A percentile compares a stretch with the other conserved stretches of the same genome.
phyloP scores from a whole-genome alignment of 1,140 invertebrate genomes.

The Magallana gigas region DNA sequence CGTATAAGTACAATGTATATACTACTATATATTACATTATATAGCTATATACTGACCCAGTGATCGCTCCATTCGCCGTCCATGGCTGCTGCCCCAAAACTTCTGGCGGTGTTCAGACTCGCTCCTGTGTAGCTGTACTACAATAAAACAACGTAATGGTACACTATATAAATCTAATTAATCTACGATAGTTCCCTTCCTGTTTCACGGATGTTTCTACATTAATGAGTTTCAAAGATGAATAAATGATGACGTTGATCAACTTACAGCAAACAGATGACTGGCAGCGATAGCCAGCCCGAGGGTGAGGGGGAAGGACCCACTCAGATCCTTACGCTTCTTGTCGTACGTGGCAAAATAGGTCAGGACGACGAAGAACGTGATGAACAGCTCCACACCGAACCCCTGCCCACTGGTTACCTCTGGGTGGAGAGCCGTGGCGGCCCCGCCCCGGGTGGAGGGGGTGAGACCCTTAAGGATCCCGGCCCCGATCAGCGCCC shows the following conservation, averaged over 20 bases:
- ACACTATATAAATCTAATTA: not conserved
- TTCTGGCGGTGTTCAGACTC: slow-evolving; percentile 75
- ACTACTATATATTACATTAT: too few species aligned
- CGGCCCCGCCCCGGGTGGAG: slow-evolving; percentile 82
- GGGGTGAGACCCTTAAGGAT: slow-evolving; percentile 83
- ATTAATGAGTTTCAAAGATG: too few species aligned
- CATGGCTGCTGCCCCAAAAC: slow-evolving; percentile 80
- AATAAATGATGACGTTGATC: not conserved
- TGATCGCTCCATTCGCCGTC: slow-evolving; percentile 84
- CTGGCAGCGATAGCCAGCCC: slow-evolving; percentile 89
- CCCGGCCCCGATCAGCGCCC: slow-evolving; percentile 88
- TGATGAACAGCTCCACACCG: slow-evolving; percentile 91
- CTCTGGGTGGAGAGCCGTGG: slow-evolving; percentile 78
- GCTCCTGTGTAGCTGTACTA: slow-evolving; percentile 73
- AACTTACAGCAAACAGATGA: slow-evolving; percentile 86
- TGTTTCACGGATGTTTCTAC: too few species aligned
- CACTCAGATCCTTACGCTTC: slow-evolving; percentile 88
- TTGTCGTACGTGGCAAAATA: slow-evolving; percentile 92
- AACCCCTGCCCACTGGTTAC: slow-evolving; percentile 84
- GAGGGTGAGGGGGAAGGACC: slow-evolving; percentile 93
- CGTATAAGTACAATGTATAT: too few species aligned
- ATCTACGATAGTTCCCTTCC: too few species aligned
- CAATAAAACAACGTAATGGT: not conserved
- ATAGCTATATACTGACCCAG: slow-evolving; percentile 83
- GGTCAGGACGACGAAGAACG: slow-evolving; percentile 92